Evolutionary conservation across 2,888 invertebrate genomes (phyloP), one percentile per base, ranked within the genome.

Genomic region (Scaptomyza flava): DNA sequence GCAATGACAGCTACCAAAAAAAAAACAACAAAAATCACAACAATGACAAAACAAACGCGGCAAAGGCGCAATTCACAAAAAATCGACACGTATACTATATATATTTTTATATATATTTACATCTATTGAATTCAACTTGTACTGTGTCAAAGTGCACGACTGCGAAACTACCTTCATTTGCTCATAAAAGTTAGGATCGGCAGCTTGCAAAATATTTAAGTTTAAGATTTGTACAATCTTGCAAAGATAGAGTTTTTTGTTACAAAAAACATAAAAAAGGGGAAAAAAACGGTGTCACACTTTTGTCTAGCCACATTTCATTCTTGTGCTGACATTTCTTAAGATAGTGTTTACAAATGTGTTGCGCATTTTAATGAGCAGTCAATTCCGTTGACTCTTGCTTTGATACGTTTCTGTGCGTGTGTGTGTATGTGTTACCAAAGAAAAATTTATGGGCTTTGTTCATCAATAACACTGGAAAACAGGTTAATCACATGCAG

Each of bases 401-500:
- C 38, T 46, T 30, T 48, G 71, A 60, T 74, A 57, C 3, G 27
- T 53, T 27, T 23, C 33, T 46, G 46, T 46, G 17, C 17, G 9
- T 46, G 23, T 41, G 23, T 41, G 36, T 17, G 23, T 54, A 2
- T 46, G 43, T 48, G 20, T 43, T 71, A 31, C 48, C 76, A 68
- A 85, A 79, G 36, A 38, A 58, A 62, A 69, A 78, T 78, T 78
- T 81, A 80, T 82, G 73, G 68, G 52, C 50, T 73, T 77, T 80
- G 33, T 84, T 81, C 72, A 81, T 88, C 89, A 81, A 9, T 50
- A 34, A 9, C n/a, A 12, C 17, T 31, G 62, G 30, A 42, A 84
- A 89, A 82, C 89, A 68, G 84, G 84, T 77, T 85, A 84, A 84
- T 70, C 59, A 68, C 54, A 84, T 84, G 73, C 89, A 53, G 53